A percentile compares a stretch with the other conserved stretches of the same genome.
Evolutionary conservation across 2,888 invertebrate species (phyloP).

Genomic region (Trachelus stipa): DNA sequence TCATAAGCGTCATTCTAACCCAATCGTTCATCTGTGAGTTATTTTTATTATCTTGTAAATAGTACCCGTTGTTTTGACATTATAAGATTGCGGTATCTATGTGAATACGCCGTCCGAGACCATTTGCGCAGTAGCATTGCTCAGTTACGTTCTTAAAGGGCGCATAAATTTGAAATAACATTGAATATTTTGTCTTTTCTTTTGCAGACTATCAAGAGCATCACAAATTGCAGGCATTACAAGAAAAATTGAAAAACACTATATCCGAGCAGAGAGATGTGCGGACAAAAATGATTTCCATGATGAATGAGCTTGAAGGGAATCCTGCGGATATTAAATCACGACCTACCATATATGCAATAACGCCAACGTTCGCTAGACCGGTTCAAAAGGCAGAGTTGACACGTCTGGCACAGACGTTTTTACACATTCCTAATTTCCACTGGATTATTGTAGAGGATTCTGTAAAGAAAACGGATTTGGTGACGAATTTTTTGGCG

Average conservation of each 20-base stretch:
- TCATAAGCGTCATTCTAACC: slow-evolving; percentile 39
- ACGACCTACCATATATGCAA: slow-evolving; percentile 84
- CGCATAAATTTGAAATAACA: neutral
- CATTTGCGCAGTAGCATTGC: neutral
- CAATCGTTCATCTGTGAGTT: slow-evolving; percentile 47
- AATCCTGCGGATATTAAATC: slow-evolving; percentile 16
- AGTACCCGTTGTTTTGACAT: neutral
- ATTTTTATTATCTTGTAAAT: neutral
- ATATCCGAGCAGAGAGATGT: slow-evolving; percentile 10
- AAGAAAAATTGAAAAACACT: slow-evolving; percentile 20
- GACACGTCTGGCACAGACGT: slow-evolving; percentile 88
- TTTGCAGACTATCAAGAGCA: slow-evolving; percentile 36
- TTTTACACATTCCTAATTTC: slow-evolving; percentile 87
- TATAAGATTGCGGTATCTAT: neutral
- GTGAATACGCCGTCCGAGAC: neutral
- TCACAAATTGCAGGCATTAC: slow-evolving; percentile 30
- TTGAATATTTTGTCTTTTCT: neutral
- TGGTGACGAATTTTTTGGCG: slow-evolving; percentile 80
- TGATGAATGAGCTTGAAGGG: slow-evolving; percentile 21
- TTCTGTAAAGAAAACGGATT: slow-evolving; percentile 74
- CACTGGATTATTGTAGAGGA: slow-evolving; percentile 97
- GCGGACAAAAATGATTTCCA: neutral
- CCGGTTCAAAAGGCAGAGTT: slow-evolving; percentile 94
- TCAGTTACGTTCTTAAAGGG: neutral
- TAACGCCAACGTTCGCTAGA: slow-evolving; percentile 92